phyloP scores from a whole-genome alignment of 1,140 invertebrate genomes.

The Euschistus heros region DNA sequence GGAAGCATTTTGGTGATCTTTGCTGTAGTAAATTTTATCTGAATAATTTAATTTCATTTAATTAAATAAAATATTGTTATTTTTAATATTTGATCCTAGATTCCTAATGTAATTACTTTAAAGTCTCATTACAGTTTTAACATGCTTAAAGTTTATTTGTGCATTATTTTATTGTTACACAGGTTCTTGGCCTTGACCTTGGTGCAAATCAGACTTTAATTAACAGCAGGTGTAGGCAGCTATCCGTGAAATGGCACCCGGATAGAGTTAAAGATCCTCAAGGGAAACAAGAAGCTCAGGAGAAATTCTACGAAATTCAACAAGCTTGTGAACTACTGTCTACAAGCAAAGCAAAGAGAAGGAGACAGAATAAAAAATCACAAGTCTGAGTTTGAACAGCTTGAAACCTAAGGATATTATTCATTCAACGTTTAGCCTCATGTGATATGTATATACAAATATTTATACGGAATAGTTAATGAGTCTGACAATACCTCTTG shows the following conservation, averaged over 20 bases:
- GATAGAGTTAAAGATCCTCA: constrained; percentile 72
- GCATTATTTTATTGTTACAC: constrained; percentile 16
- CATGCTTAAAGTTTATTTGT: too few relatives aligned
- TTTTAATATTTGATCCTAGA: too few relatives aligned
- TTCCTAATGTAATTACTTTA: too few relatives aligned
- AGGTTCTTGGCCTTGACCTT: constrained; percentile 63
- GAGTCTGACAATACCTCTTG: constrained; percentile 13
- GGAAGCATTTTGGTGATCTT: too few relatives aligned
- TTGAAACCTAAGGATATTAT: not conserved
- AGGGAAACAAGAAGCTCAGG: constrained; percentile 54
- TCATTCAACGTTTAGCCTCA: not conserved
- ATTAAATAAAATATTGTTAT: too few relatives aligned
- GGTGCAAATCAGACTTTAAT: constrained; percentile 77
- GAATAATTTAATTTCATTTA: too few relatives aligned
- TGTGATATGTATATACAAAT: constrained; percentile 7
- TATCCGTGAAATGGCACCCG: constrained; percentile 84
- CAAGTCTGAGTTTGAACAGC: constrained; percentile 9
- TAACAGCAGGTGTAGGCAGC: constrained; percentile 60
- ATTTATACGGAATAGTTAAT: constrained; percentile 6
- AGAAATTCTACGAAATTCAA: constrained; percentile 86
- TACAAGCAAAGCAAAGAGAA: constrained; percentile 62
- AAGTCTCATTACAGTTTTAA: too few relatives aligned
- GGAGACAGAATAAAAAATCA: constrained; percentile 55
- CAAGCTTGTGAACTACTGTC: constrained; percentile 84
- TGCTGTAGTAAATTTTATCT: too few relatives aligned